phyloP scores from a whole-genome alignment of 2,888 invertebrate species.

The Ryuthela nishihirai region DNA sequence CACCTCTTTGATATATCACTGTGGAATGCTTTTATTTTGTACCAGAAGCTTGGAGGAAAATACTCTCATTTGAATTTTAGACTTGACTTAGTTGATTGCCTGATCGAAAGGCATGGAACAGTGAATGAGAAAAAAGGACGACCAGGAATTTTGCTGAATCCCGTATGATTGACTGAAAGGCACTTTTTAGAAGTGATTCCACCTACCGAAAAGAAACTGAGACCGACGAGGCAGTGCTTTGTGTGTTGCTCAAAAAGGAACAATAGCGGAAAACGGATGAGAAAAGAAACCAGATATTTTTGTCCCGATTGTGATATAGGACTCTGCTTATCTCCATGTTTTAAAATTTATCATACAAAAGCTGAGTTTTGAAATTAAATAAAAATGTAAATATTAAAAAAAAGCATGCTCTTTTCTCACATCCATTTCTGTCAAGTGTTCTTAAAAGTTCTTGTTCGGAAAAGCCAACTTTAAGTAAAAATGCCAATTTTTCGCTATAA shows the following conservation, averaged over 20 bases:
- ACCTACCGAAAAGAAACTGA: neutral
- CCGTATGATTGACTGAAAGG: slow-evolving; percentile 6
- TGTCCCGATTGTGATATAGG: slow-evolving; percentile 1
- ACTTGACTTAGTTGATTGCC: slow-evolving; percentile 1
- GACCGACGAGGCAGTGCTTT: slow-evolving; percentile 7
- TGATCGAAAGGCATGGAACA: neutral
- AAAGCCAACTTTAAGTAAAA: no score
- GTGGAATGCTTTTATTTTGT: neutral
- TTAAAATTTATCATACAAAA: slow-evolving; percentile 5
- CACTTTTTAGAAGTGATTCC: slow-evolving; percentile 10
- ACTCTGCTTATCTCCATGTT: neutral
- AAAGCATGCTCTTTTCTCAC: no score
- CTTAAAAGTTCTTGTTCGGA: no score
- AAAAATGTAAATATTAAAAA: no score
- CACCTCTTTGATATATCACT: slow-evolving; percentile 13
- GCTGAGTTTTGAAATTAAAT: slow-evolving; percentile 6
- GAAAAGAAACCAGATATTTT: neutral
- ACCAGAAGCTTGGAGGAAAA: slow-evolving; percentile 5
- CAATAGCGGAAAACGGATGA: neutral
- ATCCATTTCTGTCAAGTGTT: no score
- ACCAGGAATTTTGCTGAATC: neutral
- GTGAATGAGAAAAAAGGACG: slow-evolving; percentile 4
- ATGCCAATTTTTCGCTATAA: no score
- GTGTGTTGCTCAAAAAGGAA: neutral
- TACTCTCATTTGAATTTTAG: slow-evolving; percentile 1